Evolutionary conservation across 2,888 invertebrate genomes (phyloP).

Genomic region (Pantelozetes paolii): DNA sequence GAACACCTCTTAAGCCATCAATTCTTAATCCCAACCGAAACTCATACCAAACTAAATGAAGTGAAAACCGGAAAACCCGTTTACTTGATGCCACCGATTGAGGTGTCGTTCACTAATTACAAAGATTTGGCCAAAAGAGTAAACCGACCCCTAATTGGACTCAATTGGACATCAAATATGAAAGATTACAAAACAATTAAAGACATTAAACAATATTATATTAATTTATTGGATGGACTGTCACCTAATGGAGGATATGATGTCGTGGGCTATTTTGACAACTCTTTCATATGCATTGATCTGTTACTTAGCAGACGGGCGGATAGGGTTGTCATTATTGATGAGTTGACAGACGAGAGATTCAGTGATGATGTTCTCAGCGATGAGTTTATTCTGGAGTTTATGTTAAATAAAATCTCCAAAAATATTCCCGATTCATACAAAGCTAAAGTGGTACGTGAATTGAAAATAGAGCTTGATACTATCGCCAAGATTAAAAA

Average conservation of each 20-base stretch:
- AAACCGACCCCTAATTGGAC: conserved; percentile 73
- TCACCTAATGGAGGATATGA: conserved; percentile 73
- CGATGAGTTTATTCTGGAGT: conserved; percentile 13
- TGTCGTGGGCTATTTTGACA: conserved; percentile 91
- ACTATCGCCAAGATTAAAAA: not conserved
- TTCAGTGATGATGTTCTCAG: not conserved
- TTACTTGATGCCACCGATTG: conserved; percentile 74
- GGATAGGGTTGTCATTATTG: conserved; percentile 50
- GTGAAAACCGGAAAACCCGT: conserved; percentile 50
- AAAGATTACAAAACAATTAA: conserved; percentile 32
- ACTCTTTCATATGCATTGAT: conserved; percentile 88
- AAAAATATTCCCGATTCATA: not conserved
- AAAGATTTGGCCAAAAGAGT: conserved; percentile 67
- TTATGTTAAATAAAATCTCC: not conserved
- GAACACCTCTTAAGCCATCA: conserved; percentile 58
- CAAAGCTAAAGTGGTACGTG: not conserved
- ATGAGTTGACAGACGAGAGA: not conserved
- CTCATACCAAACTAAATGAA: conserved; percentile 62
- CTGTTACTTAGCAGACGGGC: conserved; percentile 80
- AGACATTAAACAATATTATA: conserved; percentile 37
- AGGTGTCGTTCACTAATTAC: conserved; percentile 72
- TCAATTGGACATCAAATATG: conserved; percentile 68
- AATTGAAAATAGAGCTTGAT: not conserved
- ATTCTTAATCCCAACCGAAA: conserved; percentile 67
- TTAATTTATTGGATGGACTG: conserved; percentile 65